A percentile compares a stretch with the other conserved stretches of the same genome.
phyloP scores from a whole-genome alignment of 2,888 invertebrate genomes.

The Antheraea yamamai region DNA sequence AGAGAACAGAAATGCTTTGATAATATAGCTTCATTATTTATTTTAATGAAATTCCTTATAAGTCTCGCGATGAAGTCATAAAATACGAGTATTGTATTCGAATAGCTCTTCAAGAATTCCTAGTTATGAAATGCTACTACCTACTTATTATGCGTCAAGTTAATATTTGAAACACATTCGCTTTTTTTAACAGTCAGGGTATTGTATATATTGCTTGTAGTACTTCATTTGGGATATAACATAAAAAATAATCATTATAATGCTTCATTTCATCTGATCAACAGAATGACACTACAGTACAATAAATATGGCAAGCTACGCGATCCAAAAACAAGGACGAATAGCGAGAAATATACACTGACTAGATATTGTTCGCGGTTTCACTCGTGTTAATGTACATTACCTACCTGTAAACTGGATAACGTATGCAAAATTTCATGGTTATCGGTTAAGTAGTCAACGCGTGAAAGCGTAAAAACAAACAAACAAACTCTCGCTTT shows the following conservation, averaged over 20 bases:
- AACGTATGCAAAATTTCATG: too few relatives aligned
- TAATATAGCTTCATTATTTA: slow-evolving; percentile 20
- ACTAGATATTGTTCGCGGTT: too few relatives aligned
- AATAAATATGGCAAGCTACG: too few relatives aligned
- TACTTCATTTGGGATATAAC: background rate
- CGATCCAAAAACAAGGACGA: too few relatives aligned
- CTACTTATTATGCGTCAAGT: slow-evolving; percentile 20
- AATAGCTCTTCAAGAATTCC: slow-evolving; percentile 33
- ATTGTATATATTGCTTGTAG: background rate
- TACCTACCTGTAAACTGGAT: too few relatives aligned
- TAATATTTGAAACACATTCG: background rate
- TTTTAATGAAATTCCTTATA: slow-evolving; percentile 39
- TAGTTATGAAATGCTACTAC: slow-evolving; percentile 26
- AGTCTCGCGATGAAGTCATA: slow-evolving; percentile 33
- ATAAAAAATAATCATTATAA: background rate
- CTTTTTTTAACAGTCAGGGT: background rate
- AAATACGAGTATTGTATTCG: slow-evolving; percentile 34
- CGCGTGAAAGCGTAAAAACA: too few relatives aligned
- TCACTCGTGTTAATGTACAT: too few relatives aligned
- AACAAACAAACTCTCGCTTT: background rate
- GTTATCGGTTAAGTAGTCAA: too few relatives aligned
- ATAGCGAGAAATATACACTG: too few relatives aligned
- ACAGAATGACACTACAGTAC: too few relatives aligned
- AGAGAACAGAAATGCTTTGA: slow-evolving; percentile 21
- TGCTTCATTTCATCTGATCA: too few relatives aligned